Percentiles rank a stretch among this genome's conserved stretches.
Conservation (phyloP, 2,113 vertebrate species). For the Macaca nemestrina region DNA sequence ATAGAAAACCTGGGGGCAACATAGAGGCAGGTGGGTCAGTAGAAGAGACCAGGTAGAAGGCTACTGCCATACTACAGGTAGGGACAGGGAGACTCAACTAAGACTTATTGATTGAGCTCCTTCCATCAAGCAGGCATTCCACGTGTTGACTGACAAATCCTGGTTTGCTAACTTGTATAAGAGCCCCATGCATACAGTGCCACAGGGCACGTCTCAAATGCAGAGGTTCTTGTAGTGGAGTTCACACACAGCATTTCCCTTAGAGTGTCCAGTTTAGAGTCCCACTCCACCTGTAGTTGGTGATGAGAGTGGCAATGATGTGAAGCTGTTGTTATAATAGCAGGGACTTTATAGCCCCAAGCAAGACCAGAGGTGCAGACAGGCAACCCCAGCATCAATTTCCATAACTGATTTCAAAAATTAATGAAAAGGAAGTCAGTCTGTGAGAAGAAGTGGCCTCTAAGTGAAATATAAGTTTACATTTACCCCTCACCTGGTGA, state of each 20-base stretch:
- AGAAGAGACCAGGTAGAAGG: neutral
- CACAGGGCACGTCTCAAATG: neutral
- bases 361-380: neutral
- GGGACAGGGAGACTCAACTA: neutral
- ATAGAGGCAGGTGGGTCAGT: neutral
- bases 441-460: neutral
- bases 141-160: neutral
- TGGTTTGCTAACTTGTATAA: neutral
- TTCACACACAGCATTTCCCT: neutral
- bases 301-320: neutral
- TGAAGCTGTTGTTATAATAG: fast-evolving
- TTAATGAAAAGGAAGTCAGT: neutral
- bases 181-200: neutral
- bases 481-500: neutral
- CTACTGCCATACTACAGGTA: neutral
- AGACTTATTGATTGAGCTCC: neutral
- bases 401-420: neutral
- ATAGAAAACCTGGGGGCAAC: neutral
- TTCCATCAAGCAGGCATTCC: neutral
- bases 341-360: neutral
- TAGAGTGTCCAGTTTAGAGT: neutral
- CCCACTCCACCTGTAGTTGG: neutral
- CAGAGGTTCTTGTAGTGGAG: neutral
- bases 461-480: neutral
- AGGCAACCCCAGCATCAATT: neutral